Base-by-base conservation (phyloP, 2,113 vertebrate genomes). In the Pao palembangensis region DNA sequence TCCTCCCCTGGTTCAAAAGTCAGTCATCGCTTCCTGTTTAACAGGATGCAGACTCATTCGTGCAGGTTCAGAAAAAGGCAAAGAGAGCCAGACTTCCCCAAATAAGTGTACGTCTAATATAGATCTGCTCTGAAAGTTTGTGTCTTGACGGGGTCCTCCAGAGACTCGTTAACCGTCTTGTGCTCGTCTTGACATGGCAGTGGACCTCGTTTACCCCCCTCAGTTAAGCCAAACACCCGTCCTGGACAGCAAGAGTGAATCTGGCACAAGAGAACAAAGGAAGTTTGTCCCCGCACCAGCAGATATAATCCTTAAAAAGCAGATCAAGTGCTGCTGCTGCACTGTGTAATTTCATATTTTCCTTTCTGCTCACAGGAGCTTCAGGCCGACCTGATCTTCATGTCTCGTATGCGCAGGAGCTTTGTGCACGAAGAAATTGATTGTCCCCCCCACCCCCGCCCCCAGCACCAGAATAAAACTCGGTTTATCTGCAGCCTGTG, bases 1-100 rank as follows among this genome's bases (percentile, higher is more conserved):
- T 91, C 85, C 86, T 90, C 68, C 64, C 48, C 38, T 48, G 65
- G 82, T 75, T 84, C 69, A 88, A 66, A 81, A 76, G 85, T 89
- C 87, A 88, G 61, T 71, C 69, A 60, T 87, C 81, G 79, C 78
- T 87, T 91, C 89, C 86, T 88, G 83, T 82, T 84, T 73, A 58
- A 85, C 85, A 89, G 89, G 90, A 90, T 80, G 48, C 78, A 84
- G 64, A 64, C 69, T 79, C 49, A 54, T 83, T 72, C 13, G 63
- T 62, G 77, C n/a, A 6, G 61, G 68, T 57, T 4, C 34, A 19
- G 3, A 56, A 76, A 73, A 79, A 77, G 68, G 70, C 67, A 67
- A 64, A 68, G 54, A 71, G 34, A 58, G 57, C 70, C 15, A 51
- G 71, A 82, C 78, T 81, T 90, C 82, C 70, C 58, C 56, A 86